Evolutionary conservation across 1,140 invertebrate genomes (phyloP).

Genomic region (Chironomus tepperi): DNA sequence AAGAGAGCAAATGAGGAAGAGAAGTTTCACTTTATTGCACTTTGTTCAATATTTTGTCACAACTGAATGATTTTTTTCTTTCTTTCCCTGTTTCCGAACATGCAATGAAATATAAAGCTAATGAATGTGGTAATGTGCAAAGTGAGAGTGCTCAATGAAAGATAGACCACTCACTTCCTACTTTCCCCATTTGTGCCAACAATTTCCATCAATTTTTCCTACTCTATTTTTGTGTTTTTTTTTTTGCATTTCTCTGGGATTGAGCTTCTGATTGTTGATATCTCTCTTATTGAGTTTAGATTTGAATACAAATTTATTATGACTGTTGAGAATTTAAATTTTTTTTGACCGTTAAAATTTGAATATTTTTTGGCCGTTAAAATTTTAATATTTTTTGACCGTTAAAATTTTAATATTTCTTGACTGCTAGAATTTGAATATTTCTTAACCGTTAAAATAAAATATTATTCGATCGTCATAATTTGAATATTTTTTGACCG

Average conservation of each 20-base stretch:
- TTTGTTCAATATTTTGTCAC: slow-evolving; percentile 20
- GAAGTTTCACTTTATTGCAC: neutral
- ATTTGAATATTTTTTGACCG: too few species aligned
- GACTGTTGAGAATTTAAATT: too few species aligned
- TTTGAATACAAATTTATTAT: too few species aligned
- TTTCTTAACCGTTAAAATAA: too few species aligned
- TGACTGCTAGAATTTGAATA: too few species aligned
- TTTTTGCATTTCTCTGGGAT: neutral
- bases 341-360: too few species aligned
- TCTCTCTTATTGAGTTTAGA: too few species aligned
- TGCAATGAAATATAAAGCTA: slow-evolving; percentile 10
- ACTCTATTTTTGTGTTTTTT: neutral
- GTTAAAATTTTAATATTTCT: too few species aligned
- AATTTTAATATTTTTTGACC: too few species aligned
- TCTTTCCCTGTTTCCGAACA: neutral
- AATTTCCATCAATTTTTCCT: slow-evolving; percentile 12
- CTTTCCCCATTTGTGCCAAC: neutral
- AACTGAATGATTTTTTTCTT: slow-evolving; percentile 15
- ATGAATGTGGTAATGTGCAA: slow-evolving; percentile 12
- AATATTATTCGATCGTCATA: too few species aligned
- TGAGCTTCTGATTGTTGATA: too few species aligned
- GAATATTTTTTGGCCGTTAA: too few species aligned
- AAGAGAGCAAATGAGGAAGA: slow-evolving; percentile 8
- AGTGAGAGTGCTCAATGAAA: neutral
- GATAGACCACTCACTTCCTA: slow-evolving; percentile 19